A percentile compares a stretch with the other conserved stretches of the same genome.
phyloP scores from a whole-genome alignment of 2,797 vertebrate genomes.

The Catharus ustulatus region DNA sequence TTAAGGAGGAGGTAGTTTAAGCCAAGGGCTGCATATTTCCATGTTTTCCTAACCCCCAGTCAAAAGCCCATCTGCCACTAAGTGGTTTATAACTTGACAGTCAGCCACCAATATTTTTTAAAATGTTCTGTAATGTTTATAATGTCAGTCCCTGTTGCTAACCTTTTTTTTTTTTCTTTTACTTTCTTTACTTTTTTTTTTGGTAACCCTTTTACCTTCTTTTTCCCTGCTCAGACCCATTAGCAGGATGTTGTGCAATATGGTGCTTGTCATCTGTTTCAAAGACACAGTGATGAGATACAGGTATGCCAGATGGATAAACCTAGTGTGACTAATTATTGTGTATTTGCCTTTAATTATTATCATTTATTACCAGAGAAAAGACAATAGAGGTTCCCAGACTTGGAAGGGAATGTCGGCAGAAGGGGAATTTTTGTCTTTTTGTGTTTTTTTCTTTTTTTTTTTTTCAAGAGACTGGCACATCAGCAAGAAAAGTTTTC shows the following conservation, averaged over 20 bases:
- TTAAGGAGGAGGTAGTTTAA: not conserved
- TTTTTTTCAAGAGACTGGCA: not conserved
- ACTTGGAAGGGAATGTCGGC: constrained; percentile 74
- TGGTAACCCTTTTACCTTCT: constrained; percentile 72
- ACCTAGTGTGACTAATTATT: constrained; percentile 93
- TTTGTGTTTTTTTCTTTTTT: not conserved
- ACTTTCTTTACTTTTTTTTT: not conserved
- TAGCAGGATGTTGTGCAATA: constrained; percentile 80
- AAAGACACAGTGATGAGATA: constrained; percentile 80
- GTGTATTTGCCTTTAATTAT: constrained; percentile 91
- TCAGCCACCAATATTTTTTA: not conserved
- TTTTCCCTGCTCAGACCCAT: constrained; percentile 74
- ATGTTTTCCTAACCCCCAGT: not conserved
- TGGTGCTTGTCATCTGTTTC: constrained; percentile 83
- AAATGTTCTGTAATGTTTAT: not conserved
- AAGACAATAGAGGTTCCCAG: constrained; percentile 86
- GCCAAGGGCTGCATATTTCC: not conserved
- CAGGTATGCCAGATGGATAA: constrained; percentile 90
- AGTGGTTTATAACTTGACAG: constrained; percentile 27
- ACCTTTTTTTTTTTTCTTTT: constrained; percentile 1
- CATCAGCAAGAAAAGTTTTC: constrained; percentile 47
- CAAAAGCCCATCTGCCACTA: constrained; percentile 27
- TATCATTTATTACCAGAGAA: constrained; percentile 88
- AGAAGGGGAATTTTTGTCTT: constrained; percentile 62
- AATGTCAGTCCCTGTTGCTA: not conserved